Base-by-base conservation (phyloP, 2,113 vertebrate genomes). In the Oncorhynchus nerka region DNA sequence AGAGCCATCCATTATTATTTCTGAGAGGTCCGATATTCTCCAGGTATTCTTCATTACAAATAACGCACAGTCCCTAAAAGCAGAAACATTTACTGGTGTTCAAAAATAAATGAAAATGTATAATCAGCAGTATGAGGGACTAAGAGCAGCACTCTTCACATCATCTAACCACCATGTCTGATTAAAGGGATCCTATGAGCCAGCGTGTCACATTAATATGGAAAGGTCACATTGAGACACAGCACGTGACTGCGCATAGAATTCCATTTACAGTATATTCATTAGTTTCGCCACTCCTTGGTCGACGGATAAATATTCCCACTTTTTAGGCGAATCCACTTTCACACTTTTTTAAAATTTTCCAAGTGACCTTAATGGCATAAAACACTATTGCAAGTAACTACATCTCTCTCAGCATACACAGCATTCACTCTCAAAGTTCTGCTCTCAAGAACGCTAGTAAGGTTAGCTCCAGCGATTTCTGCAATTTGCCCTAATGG, bases 401-500 rank as follows among this genome's bases (percentile, higher is more conserved):
- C 75, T 65, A 75, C 66, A 71, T 68, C 74, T 80, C 78, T 83
- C 77, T 64, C 30, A 71, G 70, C 71, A 78, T 83, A 72, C 84
- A 83, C 34, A 26, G 81, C 34, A 20, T 86, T 84, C 70, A 80
- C 81, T 48, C 82, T 68, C 64, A 1, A 24, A 65, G 72, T 64
- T 26, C 39, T 45, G 73, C 70, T 74, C 77, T 68, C 66, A 79
- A 70, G 67, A 84, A 75, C 28, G 67, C 71, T 66, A 62, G 67
- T 81, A 79, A 78, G 69, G 85, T 73, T 70, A 74, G 79, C 68
- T 51, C 80, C 66, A 64, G 55, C 74, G 84, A 75, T 75, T 84
- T 62, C 79, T 83, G 83, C 86, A 89, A 87, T 91, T 87, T 86
- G 70, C 78, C 81, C 83, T 86, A 88, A 89, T 89, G 84, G 85